phyloP scores from a whole-genome alignment of 2,888 invertebrate species.

The Cephus sareptanus region DNA sequence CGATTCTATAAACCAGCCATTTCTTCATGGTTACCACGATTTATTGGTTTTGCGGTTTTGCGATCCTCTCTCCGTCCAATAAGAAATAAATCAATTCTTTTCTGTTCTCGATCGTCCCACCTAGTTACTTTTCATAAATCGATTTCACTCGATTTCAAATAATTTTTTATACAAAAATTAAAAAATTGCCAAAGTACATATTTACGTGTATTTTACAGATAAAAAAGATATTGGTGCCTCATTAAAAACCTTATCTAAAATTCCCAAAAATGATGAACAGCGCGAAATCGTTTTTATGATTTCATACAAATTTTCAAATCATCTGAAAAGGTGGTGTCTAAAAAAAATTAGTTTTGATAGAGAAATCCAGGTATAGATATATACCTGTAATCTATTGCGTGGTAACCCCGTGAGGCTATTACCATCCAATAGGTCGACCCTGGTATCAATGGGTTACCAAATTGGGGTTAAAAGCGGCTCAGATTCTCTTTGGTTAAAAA shows the following conservation, averaged over 20 bases:
- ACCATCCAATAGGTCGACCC: conserved; percentile 39
- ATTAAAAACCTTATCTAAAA: background rate
- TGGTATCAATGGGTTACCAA: conserved; percentile 54
- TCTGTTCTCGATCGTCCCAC: background rate
- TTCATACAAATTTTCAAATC: background rate
- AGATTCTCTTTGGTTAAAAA: conserved; percentile 46
- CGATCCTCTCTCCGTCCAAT: background rate
- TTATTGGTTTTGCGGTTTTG: conserved; percentile 7
- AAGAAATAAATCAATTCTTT: background rate
- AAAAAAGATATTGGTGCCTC: background rate
- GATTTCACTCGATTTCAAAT: background rate
- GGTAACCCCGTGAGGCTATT: conserved; percentile 40
- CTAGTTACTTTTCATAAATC: background rate
- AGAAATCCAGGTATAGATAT: background rate
- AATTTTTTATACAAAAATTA: background rate
- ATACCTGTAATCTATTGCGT: background rate
- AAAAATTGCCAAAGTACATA: background rate
- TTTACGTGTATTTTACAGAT: background rate
- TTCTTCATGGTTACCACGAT: conserved; percentile 4
- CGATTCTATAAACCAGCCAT: conserved; percentile 39
- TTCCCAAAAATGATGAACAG: background rate
- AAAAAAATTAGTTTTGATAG: background rate
- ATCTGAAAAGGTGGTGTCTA: background rate
- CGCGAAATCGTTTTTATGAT: background rate
- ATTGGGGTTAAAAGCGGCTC: conserved; percentile 57